These are phyloP conservation scores for Triplophysa bombifrons DNA, from an alignment of 2,797 vertebrate species.

Conservation along the genomic window DNA sequence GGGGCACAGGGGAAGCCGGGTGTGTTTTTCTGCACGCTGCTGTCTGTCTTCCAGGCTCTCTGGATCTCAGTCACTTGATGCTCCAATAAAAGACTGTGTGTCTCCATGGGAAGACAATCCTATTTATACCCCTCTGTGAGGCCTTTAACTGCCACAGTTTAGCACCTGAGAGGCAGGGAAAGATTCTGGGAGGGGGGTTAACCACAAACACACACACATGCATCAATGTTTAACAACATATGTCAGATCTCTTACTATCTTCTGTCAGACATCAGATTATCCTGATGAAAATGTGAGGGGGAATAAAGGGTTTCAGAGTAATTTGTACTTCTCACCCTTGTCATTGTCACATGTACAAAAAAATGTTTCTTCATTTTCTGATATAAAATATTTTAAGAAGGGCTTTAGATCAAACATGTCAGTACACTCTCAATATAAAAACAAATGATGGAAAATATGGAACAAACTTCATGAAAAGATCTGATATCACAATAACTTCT, in stretches of 20 bases:
- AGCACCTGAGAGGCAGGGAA: constrained; percentile 74
- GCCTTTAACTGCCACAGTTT: constrained; percentile 74
- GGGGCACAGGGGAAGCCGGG: constrained; percentile 74
- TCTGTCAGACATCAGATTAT: not conserved
- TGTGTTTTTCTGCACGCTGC: constrained; percentile 57
- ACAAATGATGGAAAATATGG: no score
- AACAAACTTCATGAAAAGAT: no score
- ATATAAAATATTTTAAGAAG: no score
- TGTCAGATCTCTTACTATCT: not conserved
- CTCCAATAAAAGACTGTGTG: constrained; percentile 64
- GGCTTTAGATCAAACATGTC: no score
- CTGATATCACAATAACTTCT: no score
- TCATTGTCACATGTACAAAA: no score
- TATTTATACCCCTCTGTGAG: constrained; percentile 78
- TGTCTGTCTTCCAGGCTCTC: constrained; percentile 54
- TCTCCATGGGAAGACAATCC: constrained; percentile 62
- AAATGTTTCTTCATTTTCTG: no score
- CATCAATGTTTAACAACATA: not conserved
- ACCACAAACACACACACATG: constrained; percentile 44
- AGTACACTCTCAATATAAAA: no score
- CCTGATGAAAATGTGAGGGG: not conserved
- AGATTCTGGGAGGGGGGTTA: constrained; percentile 59
- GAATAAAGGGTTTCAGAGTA: no score
- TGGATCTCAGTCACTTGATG: constrained; percentile 59
- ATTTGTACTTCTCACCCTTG: no score